phyloP scores from a whole-genome alignment of 1,140 invertebrate species.

The Hylaeus anthracinus region DNA sequence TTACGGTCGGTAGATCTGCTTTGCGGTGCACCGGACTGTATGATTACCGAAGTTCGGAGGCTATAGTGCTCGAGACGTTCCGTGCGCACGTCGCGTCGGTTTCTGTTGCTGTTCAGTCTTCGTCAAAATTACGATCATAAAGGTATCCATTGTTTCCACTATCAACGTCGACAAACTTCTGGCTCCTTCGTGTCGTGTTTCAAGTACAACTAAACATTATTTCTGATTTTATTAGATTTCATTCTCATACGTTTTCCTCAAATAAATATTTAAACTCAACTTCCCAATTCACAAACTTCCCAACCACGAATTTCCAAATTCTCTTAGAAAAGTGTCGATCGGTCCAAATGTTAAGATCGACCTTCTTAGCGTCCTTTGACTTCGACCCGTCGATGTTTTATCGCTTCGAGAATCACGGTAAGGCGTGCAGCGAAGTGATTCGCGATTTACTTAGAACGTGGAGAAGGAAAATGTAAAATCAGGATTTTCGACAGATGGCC shows the following conservation, averaged over 20 bases:
- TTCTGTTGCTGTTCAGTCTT: slow-evolving; percentile 42
- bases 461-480: slow-evolving; percentile 76
- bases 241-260: too few species aligned
- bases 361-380: not conserved
- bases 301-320: too few species aligned
- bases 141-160: not conserved
- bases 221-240: too few species aligned
- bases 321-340: not conserved
- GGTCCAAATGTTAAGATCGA: not conserved
- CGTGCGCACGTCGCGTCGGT: slow-evolving; percentile 39
- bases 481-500: slow-evolving; percentile 77
- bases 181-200: too few species aligned
- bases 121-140: slow-evolving; percentile 45
- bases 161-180: too few species aligned
- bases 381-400: not conserved
- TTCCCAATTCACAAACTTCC: too few species aligned
- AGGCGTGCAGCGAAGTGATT: slow-evolving; percentile 25
- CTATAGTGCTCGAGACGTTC: slow-evolving; percentile 74
- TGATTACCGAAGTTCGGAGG: slow-evolving; percentile 78
- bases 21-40: slow-evolving; percentile 77
- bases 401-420: not conserved
- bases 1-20: slow-evolving; percentile 67
- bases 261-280: too few species aligned
- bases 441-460: slow-evolving; percentile 64
- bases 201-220: too few species aligned